These are phyloP conservation scores for Verasper variegatus DNA, from an alignment of 2,113 vertebrate genomes.

Conservation along the genomic window DNA sequence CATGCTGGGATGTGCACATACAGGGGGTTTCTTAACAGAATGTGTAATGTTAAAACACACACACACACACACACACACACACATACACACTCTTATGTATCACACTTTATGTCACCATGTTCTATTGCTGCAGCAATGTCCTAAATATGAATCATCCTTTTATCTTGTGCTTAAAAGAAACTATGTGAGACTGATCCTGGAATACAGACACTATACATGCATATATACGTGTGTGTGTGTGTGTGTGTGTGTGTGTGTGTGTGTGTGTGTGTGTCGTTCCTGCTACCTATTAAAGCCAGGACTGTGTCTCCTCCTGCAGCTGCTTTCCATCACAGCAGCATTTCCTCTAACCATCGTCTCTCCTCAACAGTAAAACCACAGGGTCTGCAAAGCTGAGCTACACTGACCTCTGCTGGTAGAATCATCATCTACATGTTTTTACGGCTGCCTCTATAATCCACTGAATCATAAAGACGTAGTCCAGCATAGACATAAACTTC, in stretches of 20 bases:
- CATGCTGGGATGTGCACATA: constrained; percentile 5
- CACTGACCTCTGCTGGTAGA: constrained; percentile 56
- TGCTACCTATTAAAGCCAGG: constrained; percentile 8
- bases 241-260: too few relatives aligned
- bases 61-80: neutral
- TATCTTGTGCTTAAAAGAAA: constrained; percentile 6
- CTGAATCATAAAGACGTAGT: too few relatives aligned
- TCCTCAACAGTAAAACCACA: neutral
- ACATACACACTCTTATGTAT: neutral
- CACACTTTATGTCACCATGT: constrained; percentile 20
- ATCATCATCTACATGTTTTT: neutral
- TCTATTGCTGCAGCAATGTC: constrained; percentile 1
- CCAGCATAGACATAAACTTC: too few relatives aligned
- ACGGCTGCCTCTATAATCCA: too few relatives aligned
- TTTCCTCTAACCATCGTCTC: constrained; percentile 24
- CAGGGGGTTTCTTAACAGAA: too few relatives aligned
- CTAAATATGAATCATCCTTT: constrained; percentile 16
- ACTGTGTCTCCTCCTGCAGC: constrained; percentile 43
- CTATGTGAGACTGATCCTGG: neutral
- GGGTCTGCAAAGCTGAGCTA: constrained; percentile 3
- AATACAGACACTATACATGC: neutral
- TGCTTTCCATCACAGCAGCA: constrained; percentile 47
- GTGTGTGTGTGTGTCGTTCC: constrained; percentile 16
- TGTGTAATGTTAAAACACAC: neutral
- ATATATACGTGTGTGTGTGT: too few relatives aligned